Percentiles rank a stretch among this genome's conserved stretches.
Conservation (phyloP, 2,888 invertebrate genomes). For the Oeneis ivallda region DNA sequence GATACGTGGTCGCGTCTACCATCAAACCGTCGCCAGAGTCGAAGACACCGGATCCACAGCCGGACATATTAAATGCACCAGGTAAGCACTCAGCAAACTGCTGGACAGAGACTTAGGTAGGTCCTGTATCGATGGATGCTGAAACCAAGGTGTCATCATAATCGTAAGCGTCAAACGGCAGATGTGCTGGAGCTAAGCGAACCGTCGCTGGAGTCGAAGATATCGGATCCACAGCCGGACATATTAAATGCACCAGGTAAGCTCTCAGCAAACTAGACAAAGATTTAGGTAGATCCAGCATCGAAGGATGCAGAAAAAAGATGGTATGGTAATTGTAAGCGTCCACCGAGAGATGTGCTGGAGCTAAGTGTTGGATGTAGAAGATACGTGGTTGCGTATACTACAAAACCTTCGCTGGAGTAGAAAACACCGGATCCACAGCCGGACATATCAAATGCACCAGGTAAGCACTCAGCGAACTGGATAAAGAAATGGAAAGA, state of each 20-base stretch:
- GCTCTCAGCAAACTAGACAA: too few relatives aligned
- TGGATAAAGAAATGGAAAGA: neutral
- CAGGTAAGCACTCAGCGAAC: slow-evolving; percentile 66
- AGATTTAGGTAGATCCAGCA: too few relatives aligned
- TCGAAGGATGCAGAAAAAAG: too few relatives aligned
- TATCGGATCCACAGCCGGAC: too few relatives aligned
- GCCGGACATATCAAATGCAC: slow-evolving; percentile 90
- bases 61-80: slow-evolving; percentile 90
- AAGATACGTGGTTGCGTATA: slow-evolving; percentile 92
- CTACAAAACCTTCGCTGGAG: slow-evolving; percentile 86
- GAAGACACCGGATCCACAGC: slow-evolving; percentile 85
- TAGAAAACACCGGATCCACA: slow-evolving; percentile 84
- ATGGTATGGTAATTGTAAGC: slow-evolving; percentile 65
- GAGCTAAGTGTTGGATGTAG: slow-evolving; percentile 90
- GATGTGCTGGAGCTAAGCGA: too few relatives aligned
- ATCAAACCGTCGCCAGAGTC: slow-evolving; percentile 26
- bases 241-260: too few relatives aligned
- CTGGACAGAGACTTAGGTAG: too few relatives aligned
- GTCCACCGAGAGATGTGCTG: slow-evolving; percentile 78
- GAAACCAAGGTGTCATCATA: too few relatives aligned
- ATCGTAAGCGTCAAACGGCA: too few relatives aligned
- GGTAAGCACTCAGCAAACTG: slow-evolving; percentile 62
- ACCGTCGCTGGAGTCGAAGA: too few relatives aligned
- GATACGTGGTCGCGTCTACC: slow-evolving; percentile 91
- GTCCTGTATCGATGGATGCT: too few relatives aligned